These are phyloP conservation scores for Phalangium opilio DNA, from an alignment of 2,888 invertebrate genomes.

Conservation along the genomic window DNA sequence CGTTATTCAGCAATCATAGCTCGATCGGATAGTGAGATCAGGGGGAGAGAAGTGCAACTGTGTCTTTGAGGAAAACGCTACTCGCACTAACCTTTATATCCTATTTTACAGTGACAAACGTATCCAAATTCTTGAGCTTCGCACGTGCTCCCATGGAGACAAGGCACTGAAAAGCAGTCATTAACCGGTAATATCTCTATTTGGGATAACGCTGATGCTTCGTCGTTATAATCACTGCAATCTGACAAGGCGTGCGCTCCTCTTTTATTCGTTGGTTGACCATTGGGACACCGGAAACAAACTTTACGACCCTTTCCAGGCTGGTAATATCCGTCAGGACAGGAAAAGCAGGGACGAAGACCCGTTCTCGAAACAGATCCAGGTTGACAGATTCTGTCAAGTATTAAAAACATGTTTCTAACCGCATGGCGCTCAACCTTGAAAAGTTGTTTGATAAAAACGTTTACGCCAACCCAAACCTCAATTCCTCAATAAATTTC, in stretches of 20 bases:
- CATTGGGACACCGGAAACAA: conserved; percentile 33
- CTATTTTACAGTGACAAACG: conserved; percentile 37
- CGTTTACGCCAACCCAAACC: too few species aligned
- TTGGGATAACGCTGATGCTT: neutral
- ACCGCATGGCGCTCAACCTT: too few species aligned
- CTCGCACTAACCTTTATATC: conserved; percentile 26
- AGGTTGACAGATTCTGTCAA: conserved; percentile 41
- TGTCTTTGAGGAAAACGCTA: too few species aligned
- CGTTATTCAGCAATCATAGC: too few species aligned
- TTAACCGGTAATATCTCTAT: conserved; percentile 24
- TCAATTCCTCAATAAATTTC: too few species aligned
- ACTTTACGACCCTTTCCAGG: conserved; percentile 29
- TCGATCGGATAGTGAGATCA: too few species aligned
- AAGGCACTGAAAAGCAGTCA: conserved; percentile 38
- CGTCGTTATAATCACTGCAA: conserved; percentile 16
- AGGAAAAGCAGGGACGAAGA: conserved; percentile 41
- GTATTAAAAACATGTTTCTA: too few species aligned
- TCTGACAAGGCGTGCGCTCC: conserved; percentile 24
- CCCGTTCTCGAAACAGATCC: conserved; percentile 39
- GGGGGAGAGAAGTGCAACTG: too few species aligned
- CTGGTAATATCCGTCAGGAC: conserved; percentile 36
- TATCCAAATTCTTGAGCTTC: conserved; percentile 26
- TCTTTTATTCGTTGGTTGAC: conserved; percentile 21
- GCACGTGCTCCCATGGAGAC: conserved; percentile 34
- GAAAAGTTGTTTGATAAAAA: too few species aligned